A percentile compares a stretch with the other conserved stretches of the same genome.
phyloP scores from a whole-genome alignment of 1,140 invertebrate genomes.

The Calephelis virginiensis region DNA sequence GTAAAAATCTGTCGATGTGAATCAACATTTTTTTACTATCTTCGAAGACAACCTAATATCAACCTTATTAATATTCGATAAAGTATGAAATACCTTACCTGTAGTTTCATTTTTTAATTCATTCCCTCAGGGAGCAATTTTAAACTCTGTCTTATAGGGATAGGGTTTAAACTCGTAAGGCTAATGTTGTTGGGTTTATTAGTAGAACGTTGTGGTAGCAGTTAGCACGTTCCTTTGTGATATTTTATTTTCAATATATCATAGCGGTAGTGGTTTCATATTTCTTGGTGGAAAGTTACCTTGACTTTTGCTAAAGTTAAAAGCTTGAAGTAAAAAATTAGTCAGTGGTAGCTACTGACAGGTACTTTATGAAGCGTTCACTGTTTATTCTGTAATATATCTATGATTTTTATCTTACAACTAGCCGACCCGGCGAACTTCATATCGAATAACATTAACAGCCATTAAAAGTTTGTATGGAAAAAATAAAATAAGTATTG shows the following conservation, averaged over 20 bases:
- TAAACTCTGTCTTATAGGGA: neutral
- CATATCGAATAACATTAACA: too few species aligned
- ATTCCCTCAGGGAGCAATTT: neutral
- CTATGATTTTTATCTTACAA: too few species aligned
- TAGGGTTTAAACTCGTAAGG: neutral
- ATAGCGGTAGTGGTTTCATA: neutral
- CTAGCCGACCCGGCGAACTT: too few species aligned
- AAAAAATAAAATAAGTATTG: too few species aligned
- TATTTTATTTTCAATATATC: conserved; percentile 9
- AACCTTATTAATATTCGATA: neutral
- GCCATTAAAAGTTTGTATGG: too few species aligned
- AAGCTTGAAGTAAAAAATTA: too few species aligned
- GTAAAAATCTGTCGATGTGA: conserved; percentile 21
- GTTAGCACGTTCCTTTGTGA: neutral
- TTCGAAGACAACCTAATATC: neutral
- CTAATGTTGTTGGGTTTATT: neutral
- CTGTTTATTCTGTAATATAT: too few species aligned
- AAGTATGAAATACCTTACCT: neutral
- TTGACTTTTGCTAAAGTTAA: too few species aligned
- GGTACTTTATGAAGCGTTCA: too few species aligned
- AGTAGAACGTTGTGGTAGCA: neutral
- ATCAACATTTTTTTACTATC: conserved; percentile 8
- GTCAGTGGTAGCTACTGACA: too few species aligned
- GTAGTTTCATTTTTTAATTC: neutral
- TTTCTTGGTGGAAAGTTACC: too few species aligned